Percentiles rank a stretch among this genome's conserved stretches.
Conservation (phyloP, 1,140 invertebrate genomes). For the Trinorchestia longiramus region DNA sequence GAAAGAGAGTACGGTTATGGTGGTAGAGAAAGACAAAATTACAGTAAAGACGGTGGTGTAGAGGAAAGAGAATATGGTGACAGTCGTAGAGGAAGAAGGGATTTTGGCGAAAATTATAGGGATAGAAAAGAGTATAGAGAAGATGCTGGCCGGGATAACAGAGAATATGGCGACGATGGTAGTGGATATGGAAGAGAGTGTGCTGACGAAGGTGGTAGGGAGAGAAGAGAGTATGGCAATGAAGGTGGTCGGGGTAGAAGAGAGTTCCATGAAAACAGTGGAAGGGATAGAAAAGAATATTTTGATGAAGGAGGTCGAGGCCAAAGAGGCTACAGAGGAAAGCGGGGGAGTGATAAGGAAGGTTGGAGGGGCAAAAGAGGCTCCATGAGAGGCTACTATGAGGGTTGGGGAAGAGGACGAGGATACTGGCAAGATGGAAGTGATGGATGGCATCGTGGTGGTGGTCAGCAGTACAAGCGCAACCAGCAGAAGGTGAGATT, state of each 20-base stretch:
- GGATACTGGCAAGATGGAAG: conserved; percentile 15
- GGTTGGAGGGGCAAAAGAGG: neutral
- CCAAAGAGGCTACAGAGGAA: neutral
- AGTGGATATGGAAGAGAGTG: neutral
- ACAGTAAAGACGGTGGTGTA: neutral
- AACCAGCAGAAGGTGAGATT: conserved; percentile 6
- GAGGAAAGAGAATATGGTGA: neutral
- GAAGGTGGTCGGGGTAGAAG: neutral
- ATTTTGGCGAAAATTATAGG: neutral
- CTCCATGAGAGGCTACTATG: neutral
- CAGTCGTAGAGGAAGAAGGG: neutral
- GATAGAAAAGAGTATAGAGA: neutral
- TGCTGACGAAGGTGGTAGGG: neutral
- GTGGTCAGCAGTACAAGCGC: neutral
- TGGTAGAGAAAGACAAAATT: neutral
- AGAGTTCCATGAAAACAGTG: neutral
- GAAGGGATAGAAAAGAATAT: neutral
- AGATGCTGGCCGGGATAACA: neutral
- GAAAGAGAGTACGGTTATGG: neutral
- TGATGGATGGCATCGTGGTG: neutral
- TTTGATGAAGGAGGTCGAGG: neutral
- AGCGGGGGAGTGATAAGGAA: neutral
- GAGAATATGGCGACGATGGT: neutral
- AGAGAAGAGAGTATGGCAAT: neutral
- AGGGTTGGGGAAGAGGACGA: neutral